These are phyloP conservation scores for Parnassius smintheus DNA, from an alignment of 2,888 invertebrate genomes.

Conservation along the genomic window DNA sequence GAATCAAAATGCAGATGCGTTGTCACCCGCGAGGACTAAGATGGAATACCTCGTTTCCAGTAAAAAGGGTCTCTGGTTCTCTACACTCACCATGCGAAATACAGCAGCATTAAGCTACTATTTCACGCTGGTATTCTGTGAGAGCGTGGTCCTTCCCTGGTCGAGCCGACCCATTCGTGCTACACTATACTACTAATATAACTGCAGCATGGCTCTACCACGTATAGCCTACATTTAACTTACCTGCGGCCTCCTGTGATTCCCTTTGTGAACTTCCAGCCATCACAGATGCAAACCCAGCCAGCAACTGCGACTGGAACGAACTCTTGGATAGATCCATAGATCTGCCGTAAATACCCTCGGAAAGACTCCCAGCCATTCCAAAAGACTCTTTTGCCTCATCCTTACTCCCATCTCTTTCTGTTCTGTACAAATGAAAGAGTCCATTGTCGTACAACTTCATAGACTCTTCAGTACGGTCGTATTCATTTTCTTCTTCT, in stretches of 20 bases:
- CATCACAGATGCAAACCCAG: conserved; percentile 71
- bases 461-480: conserved; percentile 54
- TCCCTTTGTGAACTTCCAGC: conserved; percentile 67
- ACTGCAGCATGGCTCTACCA: no score
- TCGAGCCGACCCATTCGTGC: no score
- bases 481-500: conserved; percentile 65
- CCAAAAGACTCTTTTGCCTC: conserved; percentile 50
- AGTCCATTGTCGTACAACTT: conserved; percentile 67
- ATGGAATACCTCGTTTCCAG: no score
- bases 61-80: no score
- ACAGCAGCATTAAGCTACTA: no score
- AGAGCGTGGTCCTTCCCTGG: no score
- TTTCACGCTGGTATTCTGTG: no score
- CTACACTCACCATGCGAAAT: no score
- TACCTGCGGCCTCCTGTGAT: conserved; percentile 45
- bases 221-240: not conserved
- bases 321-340: conserved; percentile 70
- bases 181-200: no score
- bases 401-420: conserved; percentile 57
- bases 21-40: no score
- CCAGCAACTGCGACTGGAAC: conserved; percentile 69
- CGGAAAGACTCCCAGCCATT: conserved; percentile 52
- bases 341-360: conserved; percentile 66
- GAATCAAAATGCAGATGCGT: no score
- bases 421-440: conserved; percentile 66